Base-by-base conservation (phyloP, 2,797 vertebrate genomes). In the Triplophysa bombifrons region DNA sequence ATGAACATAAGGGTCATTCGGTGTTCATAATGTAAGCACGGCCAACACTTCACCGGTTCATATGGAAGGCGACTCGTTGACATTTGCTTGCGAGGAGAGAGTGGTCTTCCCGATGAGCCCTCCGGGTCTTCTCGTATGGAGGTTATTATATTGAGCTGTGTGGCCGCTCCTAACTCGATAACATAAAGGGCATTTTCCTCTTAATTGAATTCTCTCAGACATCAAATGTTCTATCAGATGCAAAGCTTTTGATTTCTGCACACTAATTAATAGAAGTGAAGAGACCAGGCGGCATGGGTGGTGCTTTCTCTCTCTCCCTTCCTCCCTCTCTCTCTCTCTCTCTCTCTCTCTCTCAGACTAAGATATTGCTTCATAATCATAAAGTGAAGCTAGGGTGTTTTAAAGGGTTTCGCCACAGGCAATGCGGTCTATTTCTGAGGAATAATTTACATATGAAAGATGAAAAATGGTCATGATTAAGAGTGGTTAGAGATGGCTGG, bases 351-450 rank as follows among this genome's bases (percentile, higher is more conserved):
- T 38, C 30, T 41, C 2, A 6, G 3, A 63, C 81, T 61, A 56
- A 61, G 68, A 91, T 90, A 89, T 87, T 85, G 88, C 90, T 80
- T 90, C 85, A 78, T 74, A 82, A 90, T 89, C 91, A 90, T 82
- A 90, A 89, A 60, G 69, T 76, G 22, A 14, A 34, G 58, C 63
- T 63, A 64, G 76, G 3, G 69, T 74, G 56, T 74, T 72, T 65
- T 55, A 63, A 50, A 58, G 61, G 38, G 53, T 73, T 77, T 80
- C 76, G 70, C 79, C 51, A 44, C 22, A 61, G 79, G 79, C 58
- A 74, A 64, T 53, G 41, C n/a, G 77, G 50, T 7, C 58, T 30
- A 25, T 71, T 55, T 41, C 70, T 58, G 30, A 83, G 55, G 85
- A 5, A 80, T 84, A 82, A 73, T 72, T 82, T 69, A 64, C 72